phyloP scores from a whole-genome alignment of 2,888 invertebrate species.

The Lepidochrysops patricia region DNA sequence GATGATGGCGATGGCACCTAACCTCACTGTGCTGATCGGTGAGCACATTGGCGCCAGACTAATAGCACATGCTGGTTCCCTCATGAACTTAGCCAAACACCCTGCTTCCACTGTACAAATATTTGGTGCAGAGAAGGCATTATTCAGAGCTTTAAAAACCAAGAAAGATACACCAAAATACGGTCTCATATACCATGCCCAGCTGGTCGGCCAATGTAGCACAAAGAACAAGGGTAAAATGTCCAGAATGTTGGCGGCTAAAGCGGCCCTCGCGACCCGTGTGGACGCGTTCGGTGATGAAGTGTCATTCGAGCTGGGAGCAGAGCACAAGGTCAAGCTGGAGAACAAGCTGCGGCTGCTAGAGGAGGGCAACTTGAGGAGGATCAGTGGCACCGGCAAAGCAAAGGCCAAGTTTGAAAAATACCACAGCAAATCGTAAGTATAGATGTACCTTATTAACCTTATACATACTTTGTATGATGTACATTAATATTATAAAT shows the following conservation, averaged over 20 bases:
- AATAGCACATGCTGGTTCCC: constrained; percentile 97
- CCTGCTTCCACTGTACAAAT: constrained; percentile 99
- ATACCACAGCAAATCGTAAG: constrained; percentile 86
- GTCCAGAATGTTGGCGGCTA: constrained; percentile 97
- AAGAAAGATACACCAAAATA: constrained; percentile 99
- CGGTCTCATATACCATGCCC: constrained; percentile 97
- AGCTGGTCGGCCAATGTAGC: constrained; percentile 91
- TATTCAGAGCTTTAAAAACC: constrained; percentile 97
- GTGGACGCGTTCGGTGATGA: constrained; percentile 98
- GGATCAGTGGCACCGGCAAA: constrained; percentile 92
- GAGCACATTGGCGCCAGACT: constrained; percentile 97
- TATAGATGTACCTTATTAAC: constrained; percentile 18
- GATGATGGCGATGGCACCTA: constrained; percentile 99
- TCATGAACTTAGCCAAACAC: constrained; percentile 96
- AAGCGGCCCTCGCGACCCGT: constrained; percentile 92
- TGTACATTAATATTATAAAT: too few relatives aligned
- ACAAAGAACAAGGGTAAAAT: constrained; percentile 94
- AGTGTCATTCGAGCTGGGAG: constrained; percentile 85
- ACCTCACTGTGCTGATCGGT: constrained; percentile 94
- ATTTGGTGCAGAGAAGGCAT: constrained; percentile 97
- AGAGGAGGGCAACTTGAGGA: constrained; percentile 88
- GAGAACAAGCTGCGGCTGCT: constrained; percentile 85
- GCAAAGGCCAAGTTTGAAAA: constrained; percentile 93
- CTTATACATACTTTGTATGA: too few relatives aligned
- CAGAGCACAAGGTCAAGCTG: constrained; percentile 91